Percentiles rank a stretch among this genome's conserved stretches.
These are phyloP conservation scores for Acanthurus lineatus DNA, from an alignment of 2,797 vertebrate species.

Conservation along the genomic window DNA sequence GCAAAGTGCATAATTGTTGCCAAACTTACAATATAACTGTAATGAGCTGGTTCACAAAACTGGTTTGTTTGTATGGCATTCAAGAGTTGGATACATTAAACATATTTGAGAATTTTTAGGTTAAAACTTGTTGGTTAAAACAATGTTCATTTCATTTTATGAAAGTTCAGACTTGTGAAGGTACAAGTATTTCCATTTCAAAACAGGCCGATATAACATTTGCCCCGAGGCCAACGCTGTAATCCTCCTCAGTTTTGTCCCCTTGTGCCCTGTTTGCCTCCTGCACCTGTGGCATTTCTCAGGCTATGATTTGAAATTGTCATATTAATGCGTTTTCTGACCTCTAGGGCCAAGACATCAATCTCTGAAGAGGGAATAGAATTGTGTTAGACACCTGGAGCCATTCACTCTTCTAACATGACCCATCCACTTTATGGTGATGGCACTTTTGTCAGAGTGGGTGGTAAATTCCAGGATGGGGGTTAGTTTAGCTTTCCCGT, in stretches of 20 bases:
- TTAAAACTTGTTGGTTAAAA: background rate
- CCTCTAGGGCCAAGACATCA: conserved; percentile 58
- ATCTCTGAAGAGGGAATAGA: conserved; percentile 59
- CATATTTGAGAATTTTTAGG: no score
- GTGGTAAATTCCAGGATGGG: conserved; percentile 13
- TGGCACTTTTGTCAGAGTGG: conserved; percentile 38
- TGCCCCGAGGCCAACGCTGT: conserved; percentile 23
- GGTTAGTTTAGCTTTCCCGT: conserved; percentile 7
- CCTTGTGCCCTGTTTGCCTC: conserved; percentile 24
- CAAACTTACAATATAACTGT: background rate
- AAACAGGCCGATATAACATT: conserved; percentile 32
- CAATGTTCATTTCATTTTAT: background rate
- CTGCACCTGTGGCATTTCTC: conserved; percentile 57
- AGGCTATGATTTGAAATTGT: conserved; percentile 61
- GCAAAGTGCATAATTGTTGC: background rate
- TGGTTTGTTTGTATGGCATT: background rate
- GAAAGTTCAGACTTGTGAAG: no score
- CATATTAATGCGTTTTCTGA: conserved; percentile 68
- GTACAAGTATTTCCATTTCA: background rate
- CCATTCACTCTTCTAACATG: conserved; percentile 54
- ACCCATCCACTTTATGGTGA: conserved; percentile 50
- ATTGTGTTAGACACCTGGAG: conserved; percentile 60
- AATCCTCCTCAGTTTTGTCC: conserved; percentile 33
- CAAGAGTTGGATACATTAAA: no score
- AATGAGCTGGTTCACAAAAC: background rate